Evolutionary conservation across 1,140 invertebrate genomes (phyloP), one percentile per base, ranked within the genome.

Genomic region (Pseudomyrmex dendroicus): DNA sequence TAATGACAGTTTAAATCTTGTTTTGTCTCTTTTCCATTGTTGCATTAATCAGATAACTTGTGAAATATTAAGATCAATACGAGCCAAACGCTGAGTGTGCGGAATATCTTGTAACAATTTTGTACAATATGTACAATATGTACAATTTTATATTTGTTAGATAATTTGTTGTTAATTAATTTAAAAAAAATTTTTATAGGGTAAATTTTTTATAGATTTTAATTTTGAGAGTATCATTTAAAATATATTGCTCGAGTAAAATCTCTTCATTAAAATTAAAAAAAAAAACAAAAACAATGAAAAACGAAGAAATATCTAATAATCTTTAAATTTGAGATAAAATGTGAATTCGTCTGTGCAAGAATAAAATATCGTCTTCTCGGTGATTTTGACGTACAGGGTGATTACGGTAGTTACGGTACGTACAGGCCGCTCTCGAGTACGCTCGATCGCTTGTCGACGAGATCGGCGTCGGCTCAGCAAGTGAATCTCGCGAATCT

Each of bases 371-470:
- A 22, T 8, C 25, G 25, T 3, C 46, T 13, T 46, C 15, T 68
- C 12, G 0, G 2, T 25, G 63, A 92, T 4, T 88, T 35, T 35
- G 35, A 35, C 89, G 74, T 88, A n/a, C 8, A 94, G 93, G 90
- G 91, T 5, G 93, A 94, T 9, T 94, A 94, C 61, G 92, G 92
- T 12, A 88, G 84, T 70, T 96, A 95, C 87, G 94, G 95, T 20
- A 90, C 93, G 2, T 95, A 95, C 84, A 94, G 95, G 66, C 95
- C 95, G 35, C 85, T 95, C 3, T 93, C 94, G 4, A 92, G 93
- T 62, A 95, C 95, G 1, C 80, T 95, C 10, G 94, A 94, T 74
- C 90, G 94, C 62, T 84, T 95, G 73, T 93, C 94, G 35, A 93
- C 93, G 66, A 92, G 94, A 84, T 93, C 93, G 63, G 91, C 94